Evolutionary conservation across 2,888 invertebrate species (phyloP), one percentile per base, ranked within the genome.

Genomic region (Coecobrya sp.): DNA sequence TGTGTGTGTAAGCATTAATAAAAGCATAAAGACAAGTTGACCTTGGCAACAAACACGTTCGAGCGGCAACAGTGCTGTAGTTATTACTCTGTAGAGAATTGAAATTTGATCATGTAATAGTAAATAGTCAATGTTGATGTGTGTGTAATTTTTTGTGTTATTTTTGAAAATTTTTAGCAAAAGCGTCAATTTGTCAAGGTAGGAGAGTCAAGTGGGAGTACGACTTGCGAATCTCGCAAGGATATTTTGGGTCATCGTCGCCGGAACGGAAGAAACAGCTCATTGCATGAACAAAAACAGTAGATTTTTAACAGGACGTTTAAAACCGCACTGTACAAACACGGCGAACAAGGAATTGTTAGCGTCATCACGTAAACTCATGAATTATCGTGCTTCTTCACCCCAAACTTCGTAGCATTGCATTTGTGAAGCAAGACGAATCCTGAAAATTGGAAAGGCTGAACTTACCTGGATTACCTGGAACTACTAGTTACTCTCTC

Each of bases 381-480:
- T 65, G 65, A 65, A 65, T 65, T 1, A 65, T 25, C 27, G 65
- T 13, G 27, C 27, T 7, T 65, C 27, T 65, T 65, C 65, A 11
- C 65, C 3, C 36, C 7, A 11, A 36, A 73, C 13, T 59, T 81
- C 36, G 49, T 19, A 52, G 70, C 52, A 22, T 55, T n/a, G 8
- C n/a, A 59, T 42, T 68, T 19, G 70, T 49, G 0, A 62, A n/a
- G 36, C 11, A 25, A 85, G 86, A 68, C 86, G 70, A 65, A 82
- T 45, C 45, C 82, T 86, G 79, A n/a, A 91, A 42, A 73, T 73
- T 88, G 76, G 82, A 92, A 92, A 92, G 92, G 82, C 92, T 92
- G 92, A 92, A 73, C 49, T 49, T 91, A 88, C 91, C 81, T 91
- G 91, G 91, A 91, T 91, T 91, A 91, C 92, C 92, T 92, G 92